Base-by-base conservation (phyloP, 2,113 vertebrate species). In the Elanus axillaris region DNA sequence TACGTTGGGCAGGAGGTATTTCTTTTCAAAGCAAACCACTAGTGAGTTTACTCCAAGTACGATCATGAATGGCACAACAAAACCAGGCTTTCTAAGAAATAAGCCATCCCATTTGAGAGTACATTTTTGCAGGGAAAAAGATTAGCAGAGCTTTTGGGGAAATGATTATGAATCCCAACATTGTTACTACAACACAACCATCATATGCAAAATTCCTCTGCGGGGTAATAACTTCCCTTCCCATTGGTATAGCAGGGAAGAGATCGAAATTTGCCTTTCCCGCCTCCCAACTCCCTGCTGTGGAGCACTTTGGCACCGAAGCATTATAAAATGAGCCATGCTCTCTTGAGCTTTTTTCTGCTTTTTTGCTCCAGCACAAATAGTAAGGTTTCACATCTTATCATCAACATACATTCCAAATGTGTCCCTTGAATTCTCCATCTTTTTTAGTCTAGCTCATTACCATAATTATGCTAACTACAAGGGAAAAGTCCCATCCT, bases 1-100 rank as follows among this genome's bases (percentile, higher is more conserved):
- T 89, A 84, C 93, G 76, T 26, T 59, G 80, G 76, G 47, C 42
- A 40, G 60, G 92, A 95, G 21, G 63, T 50, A 53, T 92, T 94
- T 96, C 84, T 93, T 73, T 88, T 55, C 93, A 91, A 95, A 94
- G 94, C n/a, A 78, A 95, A 93, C 68, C 63, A 60, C 64, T 77
- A 48, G 62, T 64, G 74, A 94, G 48, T 90, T 94, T 91, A 93
- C 55, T 82, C 69, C 27, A 76, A 78, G 74, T 38, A 82, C 32
- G 83, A 80, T 43, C 77, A 90, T 45, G 74, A 83, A 93, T 66
- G 77, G 87, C 11, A 36, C 47, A 64, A 93, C 58, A 96, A 82
- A 94, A 9, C 31, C 88, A 64, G 66, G 76, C 73, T 64, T 97
- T 71, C 38, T 13, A 29, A 47, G 13, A 76, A 96, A 50, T 32